Evolutionary conservation across 2,113 vertebrate genomes (phyloP).

Genomic region (Hystrix brachyura): DNA sequence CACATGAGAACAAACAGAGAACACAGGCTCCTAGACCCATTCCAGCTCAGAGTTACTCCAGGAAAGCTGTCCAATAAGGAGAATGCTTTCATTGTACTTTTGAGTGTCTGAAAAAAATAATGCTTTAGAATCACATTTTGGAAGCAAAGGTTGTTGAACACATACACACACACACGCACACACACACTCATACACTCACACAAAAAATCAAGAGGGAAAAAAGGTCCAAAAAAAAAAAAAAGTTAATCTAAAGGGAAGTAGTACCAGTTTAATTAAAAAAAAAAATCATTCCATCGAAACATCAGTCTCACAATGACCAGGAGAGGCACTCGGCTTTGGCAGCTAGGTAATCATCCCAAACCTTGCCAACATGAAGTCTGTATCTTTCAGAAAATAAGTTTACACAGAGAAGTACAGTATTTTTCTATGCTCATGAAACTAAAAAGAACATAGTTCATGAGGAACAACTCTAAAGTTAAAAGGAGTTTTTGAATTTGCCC

Average conservation of each 20-base stretch:
- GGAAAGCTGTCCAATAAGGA: conserved; percentile 18
- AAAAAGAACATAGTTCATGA: not conserved
- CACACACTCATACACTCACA: not conserved
- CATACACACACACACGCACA: not conserved
- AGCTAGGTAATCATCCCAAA: conserved; percentile 5
- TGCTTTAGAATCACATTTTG: conserved; percentile 45
- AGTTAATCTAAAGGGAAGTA: not conserved
- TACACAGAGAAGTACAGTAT: not conserved
- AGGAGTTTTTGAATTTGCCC: not conserved
- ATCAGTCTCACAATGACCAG: conserved; percentile 34
- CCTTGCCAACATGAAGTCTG: not conserved
- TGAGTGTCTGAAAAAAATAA: conserved; percentile 63
- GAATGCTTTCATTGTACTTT: conserved; percentile 49
- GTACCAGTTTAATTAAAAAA: not conserved
- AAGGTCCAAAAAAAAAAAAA: not conserved
- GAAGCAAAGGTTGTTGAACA: conserved; percentile 43
- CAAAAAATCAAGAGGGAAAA: not conserved
- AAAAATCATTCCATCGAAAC: conserved; percentile 35
- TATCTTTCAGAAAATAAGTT: conserved; percentile 52
- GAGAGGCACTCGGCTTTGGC: conserved; percentile 3
- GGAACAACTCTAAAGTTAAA: not conserved
- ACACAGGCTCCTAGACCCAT: conserved; percentile 90
- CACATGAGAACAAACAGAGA: conserved; percentile 88
- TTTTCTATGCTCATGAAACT: not conserved
- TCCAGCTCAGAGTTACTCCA: conserved; percentile 89